Conservation (phyloP, 2,888 invertebrate species). For the Thymelicus sylvestris region DNA sequence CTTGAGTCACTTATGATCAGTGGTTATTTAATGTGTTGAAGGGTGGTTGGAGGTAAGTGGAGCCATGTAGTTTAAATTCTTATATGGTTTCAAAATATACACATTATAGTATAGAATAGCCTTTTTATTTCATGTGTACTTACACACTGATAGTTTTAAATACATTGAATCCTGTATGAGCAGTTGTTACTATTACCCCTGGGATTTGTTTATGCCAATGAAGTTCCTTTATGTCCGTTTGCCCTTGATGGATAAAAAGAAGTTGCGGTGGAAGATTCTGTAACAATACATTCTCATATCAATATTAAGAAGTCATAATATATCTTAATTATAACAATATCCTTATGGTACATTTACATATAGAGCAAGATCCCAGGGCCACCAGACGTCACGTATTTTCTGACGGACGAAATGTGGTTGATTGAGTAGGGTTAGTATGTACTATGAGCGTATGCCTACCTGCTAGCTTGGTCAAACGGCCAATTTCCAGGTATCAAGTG, state of each 20-base stretch:
- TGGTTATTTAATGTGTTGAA: no score
- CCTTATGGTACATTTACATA: no score
- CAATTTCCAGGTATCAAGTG: no score
- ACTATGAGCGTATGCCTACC: no score
- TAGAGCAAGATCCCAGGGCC: no score
- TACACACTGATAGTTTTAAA: constrained; percentile 98
- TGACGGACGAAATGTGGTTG: no score
- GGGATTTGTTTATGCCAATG: constrained; percentile 99
- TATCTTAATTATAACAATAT: neutral
- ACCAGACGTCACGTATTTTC: no score
- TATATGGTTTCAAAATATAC: neutral
- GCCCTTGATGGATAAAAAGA: constrained; percentile 99
- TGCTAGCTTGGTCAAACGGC: no score
- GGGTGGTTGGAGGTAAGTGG: no score
- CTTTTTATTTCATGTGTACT: constrained; percentile 51
- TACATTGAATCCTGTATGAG: constrained; percentile 97
- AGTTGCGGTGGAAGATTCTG: constrained; percentile 96
- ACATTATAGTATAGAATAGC: neutral
- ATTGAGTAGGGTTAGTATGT: no score
- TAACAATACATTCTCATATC: neutral
- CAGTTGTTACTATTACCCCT: constrained; percentile 96
- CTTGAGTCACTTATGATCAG: no score
- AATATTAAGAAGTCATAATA: constrained; percentile 4
- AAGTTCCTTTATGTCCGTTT: constrained; percentile 98
- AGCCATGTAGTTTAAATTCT: no score